phyloP scores from a whole-genome alignment of 2,113 vertebrate species.

The Benitochromis conjunctus region DNA sequence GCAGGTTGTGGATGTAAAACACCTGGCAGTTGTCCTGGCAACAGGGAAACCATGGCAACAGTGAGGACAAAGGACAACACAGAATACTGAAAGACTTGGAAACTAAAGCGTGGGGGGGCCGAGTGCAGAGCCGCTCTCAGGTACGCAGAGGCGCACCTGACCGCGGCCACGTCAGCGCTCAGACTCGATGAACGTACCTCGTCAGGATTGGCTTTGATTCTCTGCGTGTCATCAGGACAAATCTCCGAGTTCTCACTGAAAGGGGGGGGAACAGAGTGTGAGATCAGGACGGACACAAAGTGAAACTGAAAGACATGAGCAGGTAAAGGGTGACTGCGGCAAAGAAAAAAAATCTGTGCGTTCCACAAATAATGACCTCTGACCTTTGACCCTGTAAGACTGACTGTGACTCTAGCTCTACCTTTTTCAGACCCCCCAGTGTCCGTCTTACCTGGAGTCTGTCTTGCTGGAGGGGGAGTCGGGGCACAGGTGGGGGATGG shows the following conservation, averaged over 20 bases:
- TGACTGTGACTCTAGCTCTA: background rate
- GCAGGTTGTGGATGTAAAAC: constrained; percentile 91
- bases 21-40: constrained; percentile 91
- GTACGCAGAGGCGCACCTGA: background rate
- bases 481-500: constrained; percentile 69
- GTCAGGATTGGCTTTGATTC: constrained; percentile 83
- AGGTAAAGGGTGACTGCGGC: constrained; percentile 11
- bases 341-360: background rate
- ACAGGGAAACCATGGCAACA: constrained; percentile 67
- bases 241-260: constrained; percentile 76
- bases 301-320: constrained; percentile 18
- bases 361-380: background rate
- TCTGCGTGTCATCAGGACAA: constrained; percentile 79
- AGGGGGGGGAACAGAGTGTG: background rate
- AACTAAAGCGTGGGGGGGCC: background rate
- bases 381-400: background rate
- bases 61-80: constrained; percentile 45
- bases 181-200: constrained; percentile 34
- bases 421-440: too few relatives aligned
- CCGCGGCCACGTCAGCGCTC: background rate
- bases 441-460: constrained; percentile 79
- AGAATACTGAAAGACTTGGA: background rate
- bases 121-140: background rate
- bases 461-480: constrained; percentile 81
- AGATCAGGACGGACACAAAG: background rate